phyloP scores from a whole-genome alignment of 2,113 vertebrate species.

The Struthidea cinerea region DNA sequence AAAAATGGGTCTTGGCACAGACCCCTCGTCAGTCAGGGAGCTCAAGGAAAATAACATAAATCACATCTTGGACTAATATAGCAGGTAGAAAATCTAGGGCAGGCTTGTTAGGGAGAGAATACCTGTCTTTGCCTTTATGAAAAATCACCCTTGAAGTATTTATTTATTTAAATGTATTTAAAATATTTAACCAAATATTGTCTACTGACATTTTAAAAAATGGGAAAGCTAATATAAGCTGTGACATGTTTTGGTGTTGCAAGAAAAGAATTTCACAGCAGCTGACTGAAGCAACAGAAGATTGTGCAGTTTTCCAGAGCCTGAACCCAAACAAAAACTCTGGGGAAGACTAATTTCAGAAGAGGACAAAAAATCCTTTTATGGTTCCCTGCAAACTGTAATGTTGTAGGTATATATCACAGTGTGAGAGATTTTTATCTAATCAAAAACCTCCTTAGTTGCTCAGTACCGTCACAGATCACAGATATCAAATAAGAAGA shows the following conservation, averaged over 20 bases:
- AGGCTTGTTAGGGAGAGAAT: not conserved
- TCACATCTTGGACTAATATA: not conserved
- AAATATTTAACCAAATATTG: slow-evolving; percentile 47
- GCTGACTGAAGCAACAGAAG: not conserved
- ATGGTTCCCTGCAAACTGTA: not conserved
- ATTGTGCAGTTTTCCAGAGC: not conserved
- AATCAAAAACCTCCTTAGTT: not conserved
- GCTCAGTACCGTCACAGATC: not conserved
- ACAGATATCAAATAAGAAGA: slow-evolving; percentile 5
- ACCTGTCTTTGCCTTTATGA: not conserved
- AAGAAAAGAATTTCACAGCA: not conserved
- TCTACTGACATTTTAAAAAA: not conserved
- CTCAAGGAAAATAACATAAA: not conserved
- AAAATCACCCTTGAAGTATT: slow-evolving; percentile 27
- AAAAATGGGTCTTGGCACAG: not conserved
- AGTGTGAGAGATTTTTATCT: not conserved
- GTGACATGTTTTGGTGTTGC: not conserved
- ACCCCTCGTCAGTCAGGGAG: not conserved
- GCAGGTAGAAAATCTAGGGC: slow-evolving; percentile 10
- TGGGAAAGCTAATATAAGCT: not conserved
- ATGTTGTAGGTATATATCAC: not conserved
- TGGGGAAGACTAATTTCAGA: not conserved
- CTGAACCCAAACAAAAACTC: not conserved
- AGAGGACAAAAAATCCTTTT: not conserved
- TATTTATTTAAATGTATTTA: slow-evolving; percentile 53